Evolutionary conservation across 1,140 invertebrate species (phyloP).

Genomic region (Oreohelix idahoensis): DNA sequence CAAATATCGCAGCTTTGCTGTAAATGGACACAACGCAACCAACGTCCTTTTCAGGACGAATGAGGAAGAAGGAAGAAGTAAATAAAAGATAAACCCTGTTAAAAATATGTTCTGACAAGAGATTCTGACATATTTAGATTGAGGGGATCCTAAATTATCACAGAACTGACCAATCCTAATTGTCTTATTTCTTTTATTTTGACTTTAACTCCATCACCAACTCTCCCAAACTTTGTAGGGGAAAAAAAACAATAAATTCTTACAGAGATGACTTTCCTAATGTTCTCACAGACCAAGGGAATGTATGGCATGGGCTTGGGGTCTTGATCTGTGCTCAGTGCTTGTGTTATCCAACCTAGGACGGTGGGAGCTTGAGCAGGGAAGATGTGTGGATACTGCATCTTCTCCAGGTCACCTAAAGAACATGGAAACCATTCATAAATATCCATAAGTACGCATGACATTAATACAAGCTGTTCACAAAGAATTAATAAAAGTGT

Average conservation of each 20-base stretch:
- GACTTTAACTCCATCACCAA: neutral
- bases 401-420: slow-evolving; percentile 76
- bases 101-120: too few species aligned
- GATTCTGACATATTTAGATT: too few species aligned
- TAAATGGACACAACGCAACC: too few species aligned
- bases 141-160: neutral
- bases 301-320: slow-evolving; percentile 80
- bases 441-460: too few species aligned
- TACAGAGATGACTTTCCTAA: slow-evolving; percentile 83
- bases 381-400: slow-evolving; percentile 79
- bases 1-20: too few species aligned
- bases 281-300: slow-evolving; percentile 78
- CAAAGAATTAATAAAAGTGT: too few species aligned
- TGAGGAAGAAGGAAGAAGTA: too few species aligned
- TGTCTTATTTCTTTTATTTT: neutral
- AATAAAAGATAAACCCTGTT: too few species aligned
- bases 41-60: too few species aligned
- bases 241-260: slow-evolving; percentile 48
- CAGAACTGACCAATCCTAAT: too few species aligned
- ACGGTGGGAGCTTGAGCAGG: slow-evolving; percentile 79
- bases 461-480: too few species aligned
- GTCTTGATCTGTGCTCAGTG: slow-evolving; percentile 75
- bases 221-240: neutral
- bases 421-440: too few species aligned
- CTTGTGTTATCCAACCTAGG: slow-evolving; percentile 80